These are phyloP conservation scores for Tetanocera ferruginea DNA, from an alignment of 2,888 invertebrate genomes.

Conservation along the genomic window DNA sequence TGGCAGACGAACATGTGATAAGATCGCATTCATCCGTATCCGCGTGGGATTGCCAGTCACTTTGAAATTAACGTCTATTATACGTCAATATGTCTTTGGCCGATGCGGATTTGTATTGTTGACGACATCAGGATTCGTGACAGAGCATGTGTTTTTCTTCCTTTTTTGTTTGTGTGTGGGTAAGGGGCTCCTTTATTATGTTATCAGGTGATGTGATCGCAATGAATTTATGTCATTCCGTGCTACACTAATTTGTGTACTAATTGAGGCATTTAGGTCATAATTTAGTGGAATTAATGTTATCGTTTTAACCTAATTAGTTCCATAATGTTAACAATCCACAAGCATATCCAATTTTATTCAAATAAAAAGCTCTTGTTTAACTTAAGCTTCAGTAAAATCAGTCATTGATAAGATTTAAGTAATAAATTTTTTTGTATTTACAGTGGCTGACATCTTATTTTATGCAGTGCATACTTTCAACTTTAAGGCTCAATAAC, in stretches of 20 bases:
- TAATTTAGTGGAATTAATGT: conserved; percentile 35
- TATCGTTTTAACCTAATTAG: background rate
- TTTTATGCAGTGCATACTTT: too few species aligned
- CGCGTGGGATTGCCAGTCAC: conserved; percentile 30
- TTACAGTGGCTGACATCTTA: too few species aligned
- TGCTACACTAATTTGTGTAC: conserved; percentile 27
- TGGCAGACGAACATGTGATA: conserved; percentile 31
- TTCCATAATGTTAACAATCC: too few species aligned
- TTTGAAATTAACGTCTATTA: conserved; percentile 36
- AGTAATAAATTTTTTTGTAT: too few species aligned
- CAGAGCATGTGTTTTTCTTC: background rate
- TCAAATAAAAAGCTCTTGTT: too few species aligned
- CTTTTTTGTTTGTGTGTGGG: background rate
- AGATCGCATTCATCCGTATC: conserved; percentile 35
- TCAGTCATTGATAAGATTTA: too few species aligned
- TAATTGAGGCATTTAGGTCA: conserved; percentile 36
- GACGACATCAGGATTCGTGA: background rate
- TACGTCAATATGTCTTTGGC: conserved; percentile 32
- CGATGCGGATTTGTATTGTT: conserved; percentile 6
- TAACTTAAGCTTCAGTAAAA: too few species aligned
- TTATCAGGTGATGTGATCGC: conserved; percentile 34
- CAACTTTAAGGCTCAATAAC: too few species aligned
- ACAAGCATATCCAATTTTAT: too few species aligned
- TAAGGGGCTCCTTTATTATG: background rate
- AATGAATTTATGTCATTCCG: conserved; percentile 18